Evolutionary conservation across 1,140 invertebrate genomes (phyloP), one percentile per base, ranked within the genome.

Genomic region (Drosophila burlai): DNA sequence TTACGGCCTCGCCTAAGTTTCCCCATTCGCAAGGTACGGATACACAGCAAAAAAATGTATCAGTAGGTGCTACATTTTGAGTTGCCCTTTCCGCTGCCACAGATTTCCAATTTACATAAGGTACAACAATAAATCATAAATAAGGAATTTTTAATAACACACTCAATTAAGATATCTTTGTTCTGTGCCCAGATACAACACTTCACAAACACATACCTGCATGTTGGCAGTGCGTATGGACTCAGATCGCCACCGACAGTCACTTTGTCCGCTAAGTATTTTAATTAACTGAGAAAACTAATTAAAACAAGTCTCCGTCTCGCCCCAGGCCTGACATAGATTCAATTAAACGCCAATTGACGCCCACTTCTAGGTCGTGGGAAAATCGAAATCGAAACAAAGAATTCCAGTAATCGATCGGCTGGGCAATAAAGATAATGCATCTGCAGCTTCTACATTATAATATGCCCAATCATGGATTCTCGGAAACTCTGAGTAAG

Each of bases 211-310:
- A 13, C 0, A 50, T 18, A 31, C 10, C 16, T 31, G n/a, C 31
- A 4, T 11, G 26, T 3, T 18, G 18, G 5, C 50, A 16, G 43
- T 72, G 68, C 68, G 65, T 71, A 34, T 36, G 43, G 16, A 40
- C 16, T 4, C 18, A 46, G 18, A 71, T 31, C n/a, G 21, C 26
- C 21, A n/a, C 34, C 18, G 46, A 38, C 59, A 36, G 13, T 18
- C 16, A 6, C 63, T 61, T 36, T 46, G 64, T 49, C 36, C 18
- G 24, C 31, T 49, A 55, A 72, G 52, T 59, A 80, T 72, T 84
- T 84, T 72, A 84, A 84, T 84, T 84, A 84, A 84, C 42, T 59
- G 43, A 68, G 45, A 66, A 80, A 84, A 81, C 67, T 84, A 81
- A 84, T 80, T 84, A 80, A 38, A 38, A 47, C 10, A 75, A 84